Evolutionary conservation across 1,140 invertebrate genomes (phyloP).

Genomic region (Orchestia grillus): DNA sequence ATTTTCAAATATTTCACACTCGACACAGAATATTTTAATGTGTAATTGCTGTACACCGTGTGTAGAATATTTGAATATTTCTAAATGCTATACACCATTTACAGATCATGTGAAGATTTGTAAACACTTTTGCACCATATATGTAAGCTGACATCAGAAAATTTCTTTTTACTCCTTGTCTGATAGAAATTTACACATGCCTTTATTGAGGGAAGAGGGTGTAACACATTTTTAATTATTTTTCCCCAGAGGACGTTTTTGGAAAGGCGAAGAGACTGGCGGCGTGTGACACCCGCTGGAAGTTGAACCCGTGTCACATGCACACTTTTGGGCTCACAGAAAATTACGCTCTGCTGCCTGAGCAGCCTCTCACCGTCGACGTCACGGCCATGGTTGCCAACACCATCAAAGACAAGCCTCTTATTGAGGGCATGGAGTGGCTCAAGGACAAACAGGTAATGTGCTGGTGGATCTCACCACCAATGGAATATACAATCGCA

Average conservation of each 20-base stretch:
- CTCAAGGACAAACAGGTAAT: slow-evolving; percentile 55
- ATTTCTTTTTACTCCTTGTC: too few relatives aligned
- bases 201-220: too few relatives aligned
- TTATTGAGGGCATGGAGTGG: slow-evolving; percentile 68
- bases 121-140: too few relatives aligned
- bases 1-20: too few relatives aligned
- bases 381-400: slow-evolving; percentile 67
- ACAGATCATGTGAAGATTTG: too few relatives aligned
- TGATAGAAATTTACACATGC: too few relatives aligned
- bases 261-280: slow-evolving; percentile 66
- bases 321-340: slow-evolving; percentile 72
- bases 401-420: slow-evolving; percentile 65
- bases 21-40: too few relatives aligned
- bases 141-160: too few relatives aligned
- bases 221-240: background rate
- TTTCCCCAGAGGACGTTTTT: slow-evolving; percentile 58
- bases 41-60: too few relatives aligned
- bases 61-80: too few relatives aligned
- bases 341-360: slow-evolving; percentile 71
- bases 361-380: slow-evolving; percentile 70
- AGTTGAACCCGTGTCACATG: slow-evolving; percentile 70
- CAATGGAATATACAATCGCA: too few relatives aligned
- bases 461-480: background rate
- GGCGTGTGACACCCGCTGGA: slow-evolving; percentile 69
- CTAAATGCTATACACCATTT: too few relatives aligned